Evolutionary conservation across 2,797 vertebrate species (phyloP), one percentile per base, ranked within the genome.

Genomic region (Phalanger gymnotis): DNA sequence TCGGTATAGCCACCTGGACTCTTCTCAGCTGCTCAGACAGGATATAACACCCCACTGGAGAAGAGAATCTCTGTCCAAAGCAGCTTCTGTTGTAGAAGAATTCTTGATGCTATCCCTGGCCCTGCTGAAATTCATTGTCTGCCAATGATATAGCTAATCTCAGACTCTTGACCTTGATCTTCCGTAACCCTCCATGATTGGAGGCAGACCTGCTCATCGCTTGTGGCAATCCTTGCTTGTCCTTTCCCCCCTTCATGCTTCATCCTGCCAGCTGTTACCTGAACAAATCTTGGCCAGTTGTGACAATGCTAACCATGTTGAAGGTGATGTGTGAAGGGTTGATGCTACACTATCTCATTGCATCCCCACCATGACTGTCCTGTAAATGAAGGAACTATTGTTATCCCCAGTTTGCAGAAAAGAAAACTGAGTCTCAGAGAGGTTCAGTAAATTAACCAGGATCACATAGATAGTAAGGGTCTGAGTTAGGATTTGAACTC

Each of bases 61-160:
- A 54, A 93, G 14, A 91, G 91, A 90, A 53, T 54, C 56, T 16
- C 90, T 57, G 91, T 5, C 47, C 12, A 53, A 61, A 91, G 52
- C 30, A 53, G 16, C 95, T 93, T 94, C 57, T 96, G n/a, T 89
- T 94, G 19, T 94, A 57, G 13, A 87, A 47, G 55, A 31, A 51
- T 92, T 55, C 30, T 19, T 91, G 90, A 54, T 11, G 57, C 58
- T 53, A 31, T 54, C 31, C 56, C 47, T 54, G 94, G 25, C 28
- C 34, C 28, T 58, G 90, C 89, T 91, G 90, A 94, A 54, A 16
- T 47, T n/a, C 90, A 2, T 89, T 94, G 34, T 30, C 30, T 96
- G 56, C 56, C 47, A 94, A 93, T 90, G 93, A 90, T 94, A 95
- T 91, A 53, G 30, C 90, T 94, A 31, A 57, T 93, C 57, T 90